A percentile compares a stretch with the other conserved stretches of the same genome.
Conservation (phyloP, 1,140 invertebrate species). For the Antheraea pernyi region DNA sequence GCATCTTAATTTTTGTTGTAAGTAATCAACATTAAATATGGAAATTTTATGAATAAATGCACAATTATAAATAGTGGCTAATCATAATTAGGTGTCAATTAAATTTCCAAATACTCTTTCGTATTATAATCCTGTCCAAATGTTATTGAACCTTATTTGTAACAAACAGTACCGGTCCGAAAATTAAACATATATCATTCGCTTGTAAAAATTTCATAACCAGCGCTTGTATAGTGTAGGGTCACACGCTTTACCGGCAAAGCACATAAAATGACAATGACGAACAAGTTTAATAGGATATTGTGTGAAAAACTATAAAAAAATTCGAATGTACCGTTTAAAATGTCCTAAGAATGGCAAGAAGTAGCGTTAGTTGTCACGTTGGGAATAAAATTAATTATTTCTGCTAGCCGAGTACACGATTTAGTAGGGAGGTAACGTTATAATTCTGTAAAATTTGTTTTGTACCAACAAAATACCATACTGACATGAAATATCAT, state of each 20-base stretch:
- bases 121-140: too few relatives aligned
- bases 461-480: too few relatives aligned
- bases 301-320: constrained; percentile 1
- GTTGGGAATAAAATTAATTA: not conserved
- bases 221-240: not conserved
- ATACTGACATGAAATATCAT: too few relatives aligned
- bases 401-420: not conserved
- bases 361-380: constrained; percentile 1
- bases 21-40: too few relatives aligned
- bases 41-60: too few relatives aligned
- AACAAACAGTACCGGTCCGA: not conserved
- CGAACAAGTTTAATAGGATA: not conserved
- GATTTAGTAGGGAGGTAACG: not conserved
- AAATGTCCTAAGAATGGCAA: not conserved
- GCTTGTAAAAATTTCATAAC: not conserved
- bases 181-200: not conserved
- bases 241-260: not conserved
- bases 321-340: not conserved
- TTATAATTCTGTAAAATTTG: not conserved
- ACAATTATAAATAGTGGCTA: too few relatives aligned
- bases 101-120: too few relatives aligned
- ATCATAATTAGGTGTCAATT: too few relatives aligned
- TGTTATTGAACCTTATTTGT: not conserved
- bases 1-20: too few relatives aligned
- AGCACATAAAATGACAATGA: not conserved